These are phyloP conservation scores for Madoqua kirkii DNA, from an alignment of 2,113 vertebrate species.

Conservation along the genomic window DNA sequence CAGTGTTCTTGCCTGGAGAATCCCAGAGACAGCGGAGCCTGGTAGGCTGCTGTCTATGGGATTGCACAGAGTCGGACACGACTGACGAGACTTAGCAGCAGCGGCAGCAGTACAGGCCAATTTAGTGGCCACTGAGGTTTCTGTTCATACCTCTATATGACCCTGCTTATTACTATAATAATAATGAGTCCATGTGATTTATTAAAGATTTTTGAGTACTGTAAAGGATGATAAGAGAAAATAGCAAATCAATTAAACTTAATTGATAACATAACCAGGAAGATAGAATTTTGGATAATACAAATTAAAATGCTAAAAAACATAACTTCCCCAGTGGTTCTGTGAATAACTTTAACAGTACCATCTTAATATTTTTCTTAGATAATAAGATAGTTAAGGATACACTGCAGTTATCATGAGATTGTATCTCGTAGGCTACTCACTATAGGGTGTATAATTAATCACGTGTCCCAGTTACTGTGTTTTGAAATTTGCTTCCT, in stretches of 20 bases:
- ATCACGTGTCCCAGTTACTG: not conserved
- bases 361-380: not conserved
- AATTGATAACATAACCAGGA: not conserved
- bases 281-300: not conserved
- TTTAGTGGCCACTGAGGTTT: not conserved
- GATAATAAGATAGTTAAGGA: not conserved
- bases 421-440: not conserved
- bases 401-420: not conserved
- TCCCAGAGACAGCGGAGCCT: too few relatives aligned
- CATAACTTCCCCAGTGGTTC: not conserved
- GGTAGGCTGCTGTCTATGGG: too few relatives aligned
- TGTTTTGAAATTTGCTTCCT: not conserved
- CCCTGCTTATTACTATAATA: not conserved
- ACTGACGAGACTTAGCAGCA: too few relatives aligned
- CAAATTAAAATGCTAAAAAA: not conserved
- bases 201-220: not conserved
- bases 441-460: not conserved
- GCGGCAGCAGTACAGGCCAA: not conserved
- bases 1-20: too few relatives aligned
- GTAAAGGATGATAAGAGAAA: not conserved
- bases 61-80: too few relatives aligned
- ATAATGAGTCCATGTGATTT: not conserved
- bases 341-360: not conserved
- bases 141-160: not conserved
- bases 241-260: not conserved